phyloP scores from a whole-genome alignment of 1,140 invertebrate species.

The Bilobella aurantiaca region DNA sequence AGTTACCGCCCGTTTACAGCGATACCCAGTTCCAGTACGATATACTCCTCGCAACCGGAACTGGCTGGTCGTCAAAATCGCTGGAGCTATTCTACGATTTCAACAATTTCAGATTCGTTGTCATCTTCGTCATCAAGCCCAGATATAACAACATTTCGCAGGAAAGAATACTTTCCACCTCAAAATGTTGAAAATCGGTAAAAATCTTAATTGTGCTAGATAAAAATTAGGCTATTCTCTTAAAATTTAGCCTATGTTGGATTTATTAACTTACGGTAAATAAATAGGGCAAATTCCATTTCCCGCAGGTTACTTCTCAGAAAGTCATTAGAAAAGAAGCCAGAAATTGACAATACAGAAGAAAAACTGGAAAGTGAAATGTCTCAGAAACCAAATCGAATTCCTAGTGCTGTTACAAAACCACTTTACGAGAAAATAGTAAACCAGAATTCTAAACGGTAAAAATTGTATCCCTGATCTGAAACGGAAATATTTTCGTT shows the following conservation, averaged over 20 bases:
- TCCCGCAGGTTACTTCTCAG: background rate
- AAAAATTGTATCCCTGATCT: background rate
- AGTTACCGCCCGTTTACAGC: background rate
- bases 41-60: background rate
- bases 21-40: background rate
- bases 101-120: background rate
- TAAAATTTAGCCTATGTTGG: background rate
- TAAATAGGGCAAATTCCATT: background rate
- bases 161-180: slow-evolving; percentile 23
- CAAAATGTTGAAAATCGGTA: slow-evolving; percentile 28
- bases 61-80: background rate
- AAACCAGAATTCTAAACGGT: slow-evolving; percentile 29
- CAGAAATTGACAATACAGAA: background rate
- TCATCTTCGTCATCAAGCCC: slow-evolving; percentile 31
- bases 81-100: background rate
- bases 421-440: slow-evolving; percentile 31
- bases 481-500: background rate
- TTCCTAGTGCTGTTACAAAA: slow-evolving; percentile 29
- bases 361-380: background rate
- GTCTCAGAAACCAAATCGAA: slow-evolving; percentile 17
- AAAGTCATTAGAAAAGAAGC: slow-evolving; percentile 13
- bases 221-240: too few relatives aligned
- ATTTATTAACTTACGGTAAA: background rate
- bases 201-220: too few relatives aligned
- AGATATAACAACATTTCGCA: slow-evolving; percentile 18